Base-by-base conservation (phyloP, 2,113 vertebrate genomes). In the Triplophysa rosa region DNA sequence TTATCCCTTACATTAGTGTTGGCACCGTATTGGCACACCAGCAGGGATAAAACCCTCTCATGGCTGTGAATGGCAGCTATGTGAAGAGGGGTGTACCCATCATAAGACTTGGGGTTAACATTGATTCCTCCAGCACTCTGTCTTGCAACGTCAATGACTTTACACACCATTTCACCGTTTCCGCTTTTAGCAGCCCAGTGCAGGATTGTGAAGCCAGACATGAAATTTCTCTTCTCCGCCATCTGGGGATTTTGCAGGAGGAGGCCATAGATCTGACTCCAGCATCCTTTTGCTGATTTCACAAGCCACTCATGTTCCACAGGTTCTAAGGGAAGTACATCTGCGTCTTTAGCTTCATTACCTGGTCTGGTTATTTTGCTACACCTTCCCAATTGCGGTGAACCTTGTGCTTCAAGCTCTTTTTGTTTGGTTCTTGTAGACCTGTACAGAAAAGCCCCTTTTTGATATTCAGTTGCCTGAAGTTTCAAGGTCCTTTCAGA, bases 131-230 rank as follows among this genome's bases (percentile, higher is more conserved):
- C 23, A 0, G 93, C 93, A 1, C 86, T 88, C 9, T 89, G 93
- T 82, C 85, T 84, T 0, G 94, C 89, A 5, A 90, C 69, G 0
- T 93, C 90, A 64, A 98, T 89, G 77, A 99, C 88, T 47, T 92
- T 94, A 4, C 87, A 87, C 61, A 95, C 87, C 92, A 95, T 95
- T 80, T 94, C 92, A 0, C 88, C 79, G 88, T 94, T 94, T 67
- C 95, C 96, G 0, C 87, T 94, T 85, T 99, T 99, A 42, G 96
- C 96, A 0, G 97, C 97, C 98, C 98, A 99, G 85, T 99, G 98
- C 42, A 99, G 89, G 0, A 95, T 96, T 0, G 96, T 98, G 92
- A 96, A 98, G 0, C 98, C 97, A 0, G 94, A 97, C 82, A 97
- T 94, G 90, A 99, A 98, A 87, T 96, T 95, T 78, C 89, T 93